Base-by-base conservation (phyloP, 2,888 invertebrate species). In the Vandiemenella viatica region DNA sequence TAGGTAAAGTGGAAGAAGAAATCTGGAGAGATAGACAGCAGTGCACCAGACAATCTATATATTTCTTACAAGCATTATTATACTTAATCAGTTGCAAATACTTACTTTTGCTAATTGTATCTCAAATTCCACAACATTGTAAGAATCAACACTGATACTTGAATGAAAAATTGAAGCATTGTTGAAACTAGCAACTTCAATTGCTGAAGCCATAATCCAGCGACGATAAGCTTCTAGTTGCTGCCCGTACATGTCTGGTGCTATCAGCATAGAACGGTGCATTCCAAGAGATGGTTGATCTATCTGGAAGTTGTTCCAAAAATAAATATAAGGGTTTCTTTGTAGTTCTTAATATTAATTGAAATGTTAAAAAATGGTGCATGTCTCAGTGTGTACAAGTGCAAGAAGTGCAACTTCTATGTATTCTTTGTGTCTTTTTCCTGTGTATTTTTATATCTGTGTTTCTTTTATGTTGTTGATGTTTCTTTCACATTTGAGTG, bases 111-210 rank as follows among this genome's bases (percentile, higher is more conserved):
- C 74, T 5, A 74, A 55, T 50, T 65, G 56, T 4, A 63, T 66
- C 58, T 74, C 73, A 57, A 74, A 72, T 41, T 66, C 57, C 5
- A 74, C 60, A 7, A 72, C 62, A 20, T 70, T 64, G 2, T 56
- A 57, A 55, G 71, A 65, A 50, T 69, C 58, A 18, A 52, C 52
- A 37, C 45, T 43, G 15, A 59, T 53, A 6, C 45, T 40, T 15
- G 55, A 49, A 1, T 46, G 47, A n/a, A 56, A 45, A 7, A 56
- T 51, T 2, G 45, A 47, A 19, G 50, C 45, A 13, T 51, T 37
- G 7, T 55, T 53, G 5, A 62, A 48, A 54, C 53, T 52, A 10
- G 57, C 53, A 19, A 62, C 43, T 19, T 58, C 55, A 22, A 52
- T 23, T 1, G 61, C 62, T 15, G 57, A 49, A 5, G 55, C 56